Percentiles rank a stretch among this genome's conserved stretches.
phyloP scores from a whole-genome alignment of 2,797 vertebrate genomes.

The Gila robusta region DNA sequence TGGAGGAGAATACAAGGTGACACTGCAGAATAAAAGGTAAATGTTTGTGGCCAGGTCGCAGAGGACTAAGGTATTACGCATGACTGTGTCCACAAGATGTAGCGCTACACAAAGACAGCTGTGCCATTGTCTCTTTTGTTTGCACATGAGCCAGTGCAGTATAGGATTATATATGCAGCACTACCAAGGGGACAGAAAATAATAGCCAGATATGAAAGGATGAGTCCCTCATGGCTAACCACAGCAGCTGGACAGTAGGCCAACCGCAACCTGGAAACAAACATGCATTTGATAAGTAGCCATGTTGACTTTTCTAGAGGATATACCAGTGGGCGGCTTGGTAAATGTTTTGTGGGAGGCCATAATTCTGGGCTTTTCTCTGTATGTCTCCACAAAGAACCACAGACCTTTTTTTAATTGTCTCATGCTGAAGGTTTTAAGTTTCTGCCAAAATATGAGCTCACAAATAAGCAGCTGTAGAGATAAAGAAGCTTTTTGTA shows the following conservation, averaged over 20 bases:
- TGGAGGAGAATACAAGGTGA: not conserved
- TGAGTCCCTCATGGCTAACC: conserved; percentile 54
- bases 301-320: conserved; percentile 54
- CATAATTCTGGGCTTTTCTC: conserved; percentile 42
- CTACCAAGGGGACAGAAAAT: conserved; percentile 66
- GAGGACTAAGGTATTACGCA: conserved; percentile 76
- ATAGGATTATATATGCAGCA: conserved; percentile 70
- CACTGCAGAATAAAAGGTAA: not conserved
- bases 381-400: conserved; percentile 30
- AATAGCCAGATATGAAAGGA: conserved; percentile 64
- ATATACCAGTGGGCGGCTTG: conserved; percentile 47
- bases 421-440: conserved; percentile 19
- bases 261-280: conserved; percentile 56
- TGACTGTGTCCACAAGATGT: conserved; percentile 82
- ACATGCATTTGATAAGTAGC: conserved; percentile 53
- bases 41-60: not conserved
- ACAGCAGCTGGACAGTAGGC: conserved; percentile 62
- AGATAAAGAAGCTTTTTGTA: conserved; percentile 20
- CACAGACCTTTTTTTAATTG: conserved; percentile 27
- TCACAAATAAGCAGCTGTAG: conserved; percentile 21
- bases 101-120: conserved; percentile 82
- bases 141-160: conserved; percentile 78
- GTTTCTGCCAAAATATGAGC: not conserved
- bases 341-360: conserved; percentile 58
- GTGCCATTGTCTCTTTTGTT: conserved; percentile 83